Base-by-base conservation (phyloP, 2,113 vertebrate species). In the Apus apus region DNA sequence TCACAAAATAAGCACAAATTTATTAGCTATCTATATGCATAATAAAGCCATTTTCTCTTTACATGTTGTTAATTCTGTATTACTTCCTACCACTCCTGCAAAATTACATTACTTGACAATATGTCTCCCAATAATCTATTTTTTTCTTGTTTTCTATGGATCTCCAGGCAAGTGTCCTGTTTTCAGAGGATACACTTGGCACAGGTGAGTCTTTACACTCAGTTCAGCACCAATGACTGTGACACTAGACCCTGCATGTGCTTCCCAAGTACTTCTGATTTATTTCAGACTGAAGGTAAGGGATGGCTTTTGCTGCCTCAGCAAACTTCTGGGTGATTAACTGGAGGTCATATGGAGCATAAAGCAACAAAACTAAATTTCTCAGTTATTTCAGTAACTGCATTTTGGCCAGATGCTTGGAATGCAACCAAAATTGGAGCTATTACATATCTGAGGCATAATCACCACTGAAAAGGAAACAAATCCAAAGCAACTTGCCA, bases 1-100 rank as follows among this genome's bases (percentile, higher is more conserved):
- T 93, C 81, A 68, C 62, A 82, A 94, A 89, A 91, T 45, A 89
- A 94, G 85, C 61, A 87, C 70, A 91, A 79, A 82, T 81, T 82
- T 66, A 87, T 67, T 64, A 82, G 61, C 81, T 72, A 87, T 27
- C 70, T 87, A 66, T 74, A 82, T 46, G n/a, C 62, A 89, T 72
- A 89, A 93, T 72, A 65, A 46, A 78, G 70, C 23, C 34, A 45
- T 85, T 86, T 87, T 72, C 70, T 76, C 71, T 53, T 45, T 29
- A 87, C 85, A 85, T 40, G 27, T 87, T 94, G 25, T 85, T 94
- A 81, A 91, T 93, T 93, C 85, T 75, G 66, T 57, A 45, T 38
- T 29, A 13, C 67, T 26, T 65, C 40, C 81, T 45, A 72, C 48
- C 32, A 82, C 36, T 66, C n/a, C 85, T 60, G n/a, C 23, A 76